phyloP scores from a whole-genome alignment of 2,888 invertebrate species.

The Eupithecia subumbrata region DNA sequence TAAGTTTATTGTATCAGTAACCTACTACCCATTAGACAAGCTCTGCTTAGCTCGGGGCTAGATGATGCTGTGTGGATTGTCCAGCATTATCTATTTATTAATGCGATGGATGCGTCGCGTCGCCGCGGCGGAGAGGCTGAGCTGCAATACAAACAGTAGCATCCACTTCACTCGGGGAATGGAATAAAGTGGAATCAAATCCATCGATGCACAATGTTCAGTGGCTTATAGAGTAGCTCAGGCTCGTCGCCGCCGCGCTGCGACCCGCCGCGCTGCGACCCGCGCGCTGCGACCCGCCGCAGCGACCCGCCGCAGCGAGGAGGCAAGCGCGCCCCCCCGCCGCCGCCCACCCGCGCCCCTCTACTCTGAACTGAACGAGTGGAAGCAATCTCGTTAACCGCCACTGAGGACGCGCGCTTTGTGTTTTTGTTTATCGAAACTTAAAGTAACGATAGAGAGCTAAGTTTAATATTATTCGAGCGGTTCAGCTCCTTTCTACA shows the following conservation, averaged over 20 bases:
- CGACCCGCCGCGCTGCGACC: neutral
- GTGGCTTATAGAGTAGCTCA: neutral
- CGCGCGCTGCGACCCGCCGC: neutral
- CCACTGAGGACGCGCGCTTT: conserved; percentile 22
- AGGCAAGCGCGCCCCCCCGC: neutral
- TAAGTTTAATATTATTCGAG: conserved; percentile 31
- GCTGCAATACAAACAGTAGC: no score
- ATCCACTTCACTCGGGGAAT: neutral
- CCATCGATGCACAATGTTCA: neutral
- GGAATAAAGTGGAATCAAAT: neutral
- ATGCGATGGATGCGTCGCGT: no score
- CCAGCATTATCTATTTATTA: no score
- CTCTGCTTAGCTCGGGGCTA: no score
- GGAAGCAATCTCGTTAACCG: conserved; percentile 24
- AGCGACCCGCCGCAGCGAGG: no score
- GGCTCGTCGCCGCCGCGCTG: neutral
- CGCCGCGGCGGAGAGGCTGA: no score
- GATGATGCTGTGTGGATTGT: no score
- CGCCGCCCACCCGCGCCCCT: neutral
- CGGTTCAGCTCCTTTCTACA: conserved; percentile 6
- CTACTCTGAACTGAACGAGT: conserved; percentile 9
- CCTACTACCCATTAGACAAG: no score
- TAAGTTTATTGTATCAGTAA: no score
- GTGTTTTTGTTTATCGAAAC: conserved; percentile 29
- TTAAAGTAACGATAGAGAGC: conserved; percentile 32